A percentile compares a stretch with the other conserved stretches of the same genome.
Conservation (phyloP, 1,140 invertebrate genomes). For the Octopus sinensis region DNA sequence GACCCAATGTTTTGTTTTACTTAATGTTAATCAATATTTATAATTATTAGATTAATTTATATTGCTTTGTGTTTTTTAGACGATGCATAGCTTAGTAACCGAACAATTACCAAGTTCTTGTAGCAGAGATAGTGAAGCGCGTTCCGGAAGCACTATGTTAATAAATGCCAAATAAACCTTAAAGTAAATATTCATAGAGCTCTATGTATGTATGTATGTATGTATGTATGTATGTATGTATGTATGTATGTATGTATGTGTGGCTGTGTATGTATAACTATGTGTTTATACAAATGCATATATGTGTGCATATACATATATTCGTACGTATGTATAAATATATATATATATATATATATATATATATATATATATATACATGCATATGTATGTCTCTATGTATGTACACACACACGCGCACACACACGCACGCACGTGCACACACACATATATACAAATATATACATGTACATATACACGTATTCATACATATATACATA, state of each 20-base stretch:
- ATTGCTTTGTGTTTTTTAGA: too few relatives aligned
- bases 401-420: background rate
- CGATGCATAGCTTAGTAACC: too few relatives aligned
- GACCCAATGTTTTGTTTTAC: too few relatives aligned
- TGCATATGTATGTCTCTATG: background rate
- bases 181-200: background rate
- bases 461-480: background rate
- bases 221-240: background rate
- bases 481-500: background rate
- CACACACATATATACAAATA: background rate
- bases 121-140: too few relatives aligned
- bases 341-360: background rate
- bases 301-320: background rate
- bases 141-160: too few relatives aligned
- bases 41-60: too few relatives aligned
- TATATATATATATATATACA: background rate
- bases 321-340: background rate
- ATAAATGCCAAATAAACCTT: too few relatives aligned
- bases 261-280: background rate
- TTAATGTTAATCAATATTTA: too few relatives aligned
- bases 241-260: background rate
- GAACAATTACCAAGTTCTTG: too few relatives aligned
- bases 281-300: background rate
- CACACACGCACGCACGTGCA: background rate
- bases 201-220: background rate